These are phyloP conservation scores for Epicampocera succincta DNA, from an alignment of 2,888 invertebrate genomes.

Conservation along the genomic window DNA sequence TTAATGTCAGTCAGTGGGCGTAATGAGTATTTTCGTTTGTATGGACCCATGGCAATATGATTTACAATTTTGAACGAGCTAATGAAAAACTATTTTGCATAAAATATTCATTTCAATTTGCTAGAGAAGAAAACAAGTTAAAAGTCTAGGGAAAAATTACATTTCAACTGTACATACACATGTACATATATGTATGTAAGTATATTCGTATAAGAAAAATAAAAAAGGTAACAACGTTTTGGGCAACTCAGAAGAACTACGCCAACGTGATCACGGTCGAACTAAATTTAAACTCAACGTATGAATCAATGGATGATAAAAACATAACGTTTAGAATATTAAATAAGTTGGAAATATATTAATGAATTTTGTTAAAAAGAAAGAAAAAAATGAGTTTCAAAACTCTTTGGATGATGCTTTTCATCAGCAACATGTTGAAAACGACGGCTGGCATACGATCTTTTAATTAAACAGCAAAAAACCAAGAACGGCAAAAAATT, in stretches of 20 bases:
- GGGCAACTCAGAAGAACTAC: not conserved
- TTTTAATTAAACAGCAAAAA: not conserved
- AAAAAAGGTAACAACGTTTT: not conserved
- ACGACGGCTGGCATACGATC: slow-evolving; percentile 27
- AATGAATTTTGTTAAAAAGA: not conserved
- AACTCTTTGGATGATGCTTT: slow-evolving; percentile 14
- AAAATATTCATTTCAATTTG: slow-evolving; percentile 59
- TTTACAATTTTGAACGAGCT: slow-evolving; percentile 61
- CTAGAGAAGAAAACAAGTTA: slow-evolving; percentile 19
- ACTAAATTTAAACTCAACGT: slow-evolving; percentile 4
- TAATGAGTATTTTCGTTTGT: slow-evolving; percentile 62
- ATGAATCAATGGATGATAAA: slow-evolving; percentile 38
- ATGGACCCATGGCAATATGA: slow-evolving; percentile 61
- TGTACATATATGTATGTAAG: no score
- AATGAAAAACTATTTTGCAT: slow-evolving; percentile 62
- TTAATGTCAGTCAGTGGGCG: slow-evolving; percentile 70
- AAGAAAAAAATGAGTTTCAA: not conserved
- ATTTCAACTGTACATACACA: no score
- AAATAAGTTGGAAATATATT: slow-evolving; percentile 28
- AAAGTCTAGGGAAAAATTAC: slow-evolving; percentile 29
- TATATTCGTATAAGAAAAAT: slow-evolving; percentile 14
- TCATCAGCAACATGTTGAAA: slow-evolving; percentile 32
- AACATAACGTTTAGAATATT: slow-evolving; percentile 53
- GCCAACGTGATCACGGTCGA: not conserved
- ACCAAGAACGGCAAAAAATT: not conserved